Conservation (phyloP, 1,140 invertebrate genomes). For the Mercenaria mercenaria region DNA sequence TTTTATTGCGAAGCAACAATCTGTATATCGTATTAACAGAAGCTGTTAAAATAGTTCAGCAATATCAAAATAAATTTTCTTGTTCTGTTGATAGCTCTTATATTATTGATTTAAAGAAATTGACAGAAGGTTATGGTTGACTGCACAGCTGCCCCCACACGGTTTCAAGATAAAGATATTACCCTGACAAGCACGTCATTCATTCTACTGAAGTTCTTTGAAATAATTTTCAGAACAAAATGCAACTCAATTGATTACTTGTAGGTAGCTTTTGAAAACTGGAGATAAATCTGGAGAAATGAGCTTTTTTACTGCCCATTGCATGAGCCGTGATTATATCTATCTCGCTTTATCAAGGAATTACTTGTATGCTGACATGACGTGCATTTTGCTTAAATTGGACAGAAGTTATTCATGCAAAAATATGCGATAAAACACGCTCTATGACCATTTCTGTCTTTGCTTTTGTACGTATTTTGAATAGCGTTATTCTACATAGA, state of each 20-base stretch:
- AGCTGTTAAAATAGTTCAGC: no score
- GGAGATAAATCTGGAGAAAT: neutral
- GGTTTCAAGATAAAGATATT: neutral
- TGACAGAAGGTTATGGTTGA: neutral
- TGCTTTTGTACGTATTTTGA: no score
- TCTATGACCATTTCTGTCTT: neutral
- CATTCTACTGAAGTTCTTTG: neutral
- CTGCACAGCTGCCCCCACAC: neutral
- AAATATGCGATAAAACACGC: neutral
- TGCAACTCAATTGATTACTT: neutral
- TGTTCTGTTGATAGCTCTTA: neutral
- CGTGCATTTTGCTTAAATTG: neutral
- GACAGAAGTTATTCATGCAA: neutral
- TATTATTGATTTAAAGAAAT: neutral
- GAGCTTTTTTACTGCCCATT: neutral
- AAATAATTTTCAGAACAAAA: neutral
- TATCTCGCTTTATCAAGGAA: neutral
- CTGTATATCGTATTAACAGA: no score
- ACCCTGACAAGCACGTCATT: neutral
- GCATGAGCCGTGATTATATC: neutral
- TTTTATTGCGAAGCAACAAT: no score
- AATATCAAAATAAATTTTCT: neutral
- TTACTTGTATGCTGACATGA: neutral
- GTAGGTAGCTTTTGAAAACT: neutral
- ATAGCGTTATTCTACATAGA: no score